Base-by-base conservation (phyloP, 2,888 invertebrate species). In the Athalia cordata region DNA sequence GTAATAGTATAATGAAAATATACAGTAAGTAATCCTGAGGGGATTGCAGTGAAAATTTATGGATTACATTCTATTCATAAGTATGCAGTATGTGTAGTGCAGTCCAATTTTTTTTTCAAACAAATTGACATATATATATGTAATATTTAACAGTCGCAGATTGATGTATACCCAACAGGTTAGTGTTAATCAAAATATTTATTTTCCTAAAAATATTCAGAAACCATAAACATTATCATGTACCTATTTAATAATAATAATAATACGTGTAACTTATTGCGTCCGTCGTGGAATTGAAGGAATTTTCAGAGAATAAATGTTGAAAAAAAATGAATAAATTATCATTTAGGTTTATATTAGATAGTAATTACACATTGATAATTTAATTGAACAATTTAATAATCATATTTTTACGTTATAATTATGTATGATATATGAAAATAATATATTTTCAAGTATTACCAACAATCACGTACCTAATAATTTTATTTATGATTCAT, bases 161-260 rank as follows among this genome's bases (percentile, higher is more conserved):
- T 47, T 59, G 13, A 66, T 29, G 43, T 47, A 45, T 45, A 49
- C 5, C 11, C n/a, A 49, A 43, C 64, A 29, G 49, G 47, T 78
- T 78, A 78, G 78, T 62, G 15, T 62, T 78, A 78, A 78, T 78
- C 78, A 78, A 70, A 78, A 78, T 78, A 78, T 78, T 72, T 68
- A 78, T 78, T 78, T 47, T 15, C 29, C 62, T 75, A 75, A 75
- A n/a, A 43, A 62, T 29, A 70, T 65, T 45, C 13, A 15, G 62
- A 4, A 11, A 0, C n/a, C n/a, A 62, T 29, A 62, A 9, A 11
- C 45, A 64, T 9, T 43, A 15, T 43, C 8, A 29, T 9, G 43
- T 43, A 45, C 45, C 29, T 29, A 15, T 68, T 52, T 52, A 55
- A 68, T 29, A 29, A 29, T 29, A 29, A 29, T 29, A 29, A 29